phyloP scores from a whole-genome alignment of 92 coral and sea anemone species.

The Palythoa caribaeorum region DNA sequence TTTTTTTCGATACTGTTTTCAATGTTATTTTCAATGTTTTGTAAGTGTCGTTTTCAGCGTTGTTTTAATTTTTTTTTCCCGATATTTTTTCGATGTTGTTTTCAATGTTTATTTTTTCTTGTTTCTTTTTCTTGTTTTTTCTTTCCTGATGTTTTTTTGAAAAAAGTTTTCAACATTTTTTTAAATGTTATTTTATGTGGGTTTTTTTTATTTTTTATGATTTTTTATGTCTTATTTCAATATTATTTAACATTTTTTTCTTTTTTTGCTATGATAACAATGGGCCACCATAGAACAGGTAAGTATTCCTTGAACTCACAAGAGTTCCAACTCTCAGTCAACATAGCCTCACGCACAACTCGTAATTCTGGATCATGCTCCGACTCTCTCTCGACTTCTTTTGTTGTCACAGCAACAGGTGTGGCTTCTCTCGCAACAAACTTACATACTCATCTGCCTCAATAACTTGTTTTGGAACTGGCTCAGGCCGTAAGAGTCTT shows the following conservation, averaged over 20 bases:
- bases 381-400: neutral
- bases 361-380: neutral
- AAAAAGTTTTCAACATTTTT: no score
- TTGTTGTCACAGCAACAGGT: neutral
- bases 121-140: no score
- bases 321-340: neutral
- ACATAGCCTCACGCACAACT: neutral
- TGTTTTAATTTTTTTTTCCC: neutral
- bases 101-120: neutral
- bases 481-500: neutral
- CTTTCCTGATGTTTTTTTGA: no score
- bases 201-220: neutral
- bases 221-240: neutral
- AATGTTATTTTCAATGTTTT: neutral
- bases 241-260: neutral
- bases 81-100: neutral
- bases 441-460: no score
- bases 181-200: neutral
- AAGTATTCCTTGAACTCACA: neutral
- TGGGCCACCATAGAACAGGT: neutral
- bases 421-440: neutral
- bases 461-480: neutral
- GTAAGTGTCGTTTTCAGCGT: neutral
- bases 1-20: constrained; percentile 6
- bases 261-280: constrained; percentile 2